Evolutionary conservation across 1,140 invertebrate genomes (phyloP), one percentile per base, ranked within the genome.

Genomic region (Diachasma alloeum): DNA sequence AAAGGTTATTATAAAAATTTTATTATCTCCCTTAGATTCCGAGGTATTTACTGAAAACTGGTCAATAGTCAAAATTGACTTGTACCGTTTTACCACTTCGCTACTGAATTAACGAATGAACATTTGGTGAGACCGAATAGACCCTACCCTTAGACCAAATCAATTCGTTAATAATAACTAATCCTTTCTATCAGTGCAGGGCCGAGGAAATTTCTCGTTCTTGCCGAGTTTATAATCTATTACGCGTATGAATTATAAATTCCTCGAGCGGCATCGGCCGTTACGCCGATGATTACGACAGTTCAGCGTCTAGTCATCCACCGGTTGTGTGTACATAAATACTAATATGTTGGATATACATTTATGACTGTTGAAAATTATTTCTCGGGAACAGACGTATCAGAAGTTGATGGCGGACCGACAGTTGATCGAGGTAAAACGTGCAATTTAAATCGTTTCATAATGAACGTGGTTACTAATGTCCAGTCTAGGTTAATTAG

Each of bases 361-460:
- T 59, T n/a, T 19, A 59, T 22, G 53, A 31, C 6, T 6, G 31
- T 59, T 59, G 53, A 59, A 59, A 59, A 59, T 59, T 31, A 72
- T 36, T 24, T 31, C 46, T 31, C 2, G 31, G 6, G 31, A 31
- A 31, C 31, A 31, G 31, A 31, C 31, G 31, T 31, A 31, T 48
- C 68, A 42, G 17, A 6, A 26, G 31, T 19, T 6, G 46, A 19
- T 56, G 17, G 53, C 22, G 15, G 22, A 63, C 36, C 13, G 13
- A 17, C n/a, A 3, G 31, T 31, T 31, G 19, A 39, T 17, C 53
- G 42, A 48, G 39, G 42, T 53, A 71, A 31, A 76, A 48, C 36
- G 48, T 71, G 74, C 48, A 71, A 76, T 76, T 76, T 56, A 70
- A 71, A 76, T 76, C 11, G 67, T 63, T 70, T 76, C 19, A 71